Evolutionary conservation across 1,140 invertebrate species (phyloP).

Genomic region (Euborellia annulipes): DNA sequence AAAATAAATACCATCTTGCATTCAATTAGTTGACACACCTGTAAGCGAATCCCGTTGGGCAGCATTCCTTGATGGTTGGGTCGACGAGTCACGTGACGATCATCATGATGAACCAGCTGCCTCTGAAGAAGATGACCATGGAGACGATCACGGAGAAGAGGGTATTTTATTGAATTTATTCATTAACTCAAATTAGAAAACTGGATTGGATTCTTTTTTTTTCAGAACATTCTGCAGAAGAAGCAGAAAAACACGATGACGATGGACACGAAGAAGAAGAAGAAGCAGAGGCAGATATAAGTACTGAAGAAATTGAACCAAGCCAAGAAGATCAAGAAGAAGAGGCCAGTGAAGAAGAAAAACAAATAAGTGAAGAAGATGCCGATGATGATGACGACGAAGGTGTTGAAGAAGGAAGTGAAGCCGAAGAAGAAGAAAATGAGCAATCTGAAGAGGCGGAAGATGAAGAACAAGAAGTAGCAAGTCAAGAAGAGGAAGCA

Average conservation of each 20-base stretch:
- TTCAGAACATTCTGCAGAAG: neutral
- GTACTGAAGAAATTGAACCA: constrained; percentile 9
- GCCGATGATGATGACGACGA: constrained; percentile 8
- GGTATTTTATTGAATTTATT: too few relatives aligned
- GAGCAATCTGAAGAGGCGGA: constrained; percentile 23
- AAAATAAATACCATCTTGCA: constrained; percentile 3
- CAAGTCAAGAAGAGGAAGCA: constrained; percentile 4
- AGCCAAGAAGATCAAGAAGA: constrained; percentile 16
- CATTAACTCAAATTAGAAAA: too few relatives aligned
- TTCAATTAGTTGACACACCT: constrained; percentile 45
- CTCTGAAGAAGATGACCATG: neutral
- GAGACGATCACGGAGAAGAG: neutral
- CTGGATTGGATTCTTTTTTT: too few relatives aligned
- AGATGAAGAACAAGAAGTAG: constrained; percentile 18
- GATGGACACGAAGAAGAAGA: constrained; percentile 17
- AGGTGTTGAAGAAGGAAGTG: constrained; percentile 19
- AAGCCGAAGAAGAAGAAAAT: constrained; percentile 19
- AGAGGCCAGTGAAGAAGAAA: constrained; percentile 17
- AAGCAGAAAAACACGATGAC: constrained; percentile 11
- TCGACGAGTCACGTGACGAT: constrained; percentile 42
- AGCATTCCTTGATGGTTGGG: constrained; percentile 56
- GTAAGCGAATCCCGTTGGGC: constrained; percentile 52
- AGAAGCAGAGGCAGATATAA: constrained; percentile 14
- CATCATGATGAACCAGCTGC: constrained; percentile 17
- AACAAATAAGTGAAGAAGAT: constrained; percentile 13